Base-by-base conservation (phyloP, 1,140 invertebrate species). In the Vanessa tameamea region DNA sequence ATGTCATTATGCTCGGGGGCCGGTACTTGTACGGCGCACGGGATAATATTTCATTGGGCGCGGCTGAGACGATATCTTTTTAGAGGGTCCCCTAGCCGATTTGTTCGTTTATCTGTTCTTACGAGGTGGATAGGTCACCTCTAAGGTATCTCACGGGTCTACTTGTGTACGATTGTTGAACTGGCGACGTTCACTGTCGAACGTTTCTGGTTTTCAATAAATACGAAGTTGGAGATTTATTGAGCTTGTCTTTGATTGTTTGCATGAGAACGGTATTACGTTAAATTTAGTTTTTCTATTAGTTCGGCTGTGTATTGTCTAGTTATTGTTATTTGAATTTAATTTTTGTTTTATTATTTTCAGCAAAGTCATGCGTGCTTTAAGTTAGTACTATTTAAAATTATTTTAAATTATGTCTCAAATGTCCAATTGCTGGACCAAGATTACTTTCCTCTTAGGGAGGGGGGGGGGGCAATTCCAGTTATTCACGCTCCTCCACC, bases 51-150 rank as follows among this genome's bases (percentile, higher is more conserved):
- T 20, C 31, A 31, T 53, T 68, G 65, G 65, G 81, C 84, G 83
- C 82, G 80, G 81, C 82, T 81, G 65, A 65, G 69, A 61, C 69
- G 81, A 82, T 89, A 90, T 91, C 85, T 77, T 76, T 82, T 83
- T 83, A 83, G 82, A 82, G 76, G 80, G 55, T 26, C 23, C 20
- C 20, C 9, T 55, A 81, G 82, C 79, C 89, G 85, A 90, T 90
- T 91, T 90, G 90, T 92, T 86, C 84, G 78, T 75, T 89, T 92
- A 92, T 91, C 89, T 92, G 70, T 84, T 90, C 85, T 83, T 89
- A 83, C 82, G 77, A 87, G 87, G 88, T 89, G 85, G 88, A 87
- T 86, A 91, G 90, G 88, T 92, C 85, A 88, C 82, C 84, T 78
- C 82, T 70, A 83, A 87, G 82, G 85, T 86, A 88, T 87, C 82